Conservation (phyloP, 2,113 vertebrate species). For the Mus pahari region DNA sequence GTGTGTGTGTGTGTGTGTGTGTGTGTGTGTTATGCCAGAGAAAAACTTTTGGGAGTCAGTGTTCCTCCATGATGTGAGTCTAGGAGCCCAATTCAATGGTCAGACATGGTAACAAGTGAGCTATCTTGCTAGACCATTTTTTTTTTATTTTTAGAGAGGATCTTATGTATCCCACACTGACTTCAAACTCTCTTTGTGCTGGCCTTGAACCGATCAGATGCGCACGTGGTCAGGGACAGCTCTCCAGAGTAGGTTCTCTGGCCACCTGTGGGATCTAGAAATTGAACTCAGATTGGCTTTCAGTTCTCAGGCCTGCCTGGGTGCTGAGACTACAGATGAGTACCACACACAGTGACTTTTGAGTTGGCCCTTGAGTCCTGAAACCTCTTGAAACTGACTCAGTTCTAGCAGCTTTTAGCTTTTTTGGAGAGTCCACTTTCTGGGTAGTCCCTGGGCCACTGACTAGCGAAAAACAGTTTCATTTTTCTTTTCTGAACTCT, state of each 20-base stretch:
- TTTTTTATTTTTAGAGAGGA: background rate
- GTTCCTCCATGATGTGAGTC: background rate
- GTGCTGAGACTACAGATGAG: background rate
- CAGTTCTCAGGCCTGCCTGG: background rate
- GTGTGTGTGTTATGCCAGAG: too few relatives aligned
- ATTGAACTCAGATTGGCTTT: background rate
- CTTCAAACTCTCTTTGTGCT: background rate
- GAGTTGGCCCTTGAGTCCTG: background rate
- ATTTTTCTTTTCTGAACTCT: background rate
- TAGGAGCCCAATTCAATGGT: too few relatives aligned
- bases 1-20: too few relatives aligned
- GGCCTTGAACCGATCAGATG: background rate
- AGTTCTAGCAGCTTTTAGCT: background rate
- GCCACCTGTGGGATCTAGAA: background rate
- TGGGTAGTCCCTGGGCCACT: background rate
- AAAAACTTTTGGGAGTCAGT: background rate
- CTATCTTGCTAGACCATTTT: background rate
- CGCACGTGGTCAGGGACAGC: background rate
- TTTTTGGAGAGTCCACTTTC: background rate
- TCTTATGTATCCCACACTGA: background rate
- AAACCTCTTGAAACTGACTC: background rate
- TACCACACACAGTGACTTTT: background rate
- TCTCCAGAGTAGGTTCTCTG: background rate
- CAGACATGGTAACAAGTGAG: background rate
- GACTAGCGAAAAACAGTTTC: background rate